Percentiles rank a stretch among this genome's conserved stretches.
Evolutionary conservation across 2,888 invertebrate species (phyloP).

Genomic region (Torymus auratus): DNA sequence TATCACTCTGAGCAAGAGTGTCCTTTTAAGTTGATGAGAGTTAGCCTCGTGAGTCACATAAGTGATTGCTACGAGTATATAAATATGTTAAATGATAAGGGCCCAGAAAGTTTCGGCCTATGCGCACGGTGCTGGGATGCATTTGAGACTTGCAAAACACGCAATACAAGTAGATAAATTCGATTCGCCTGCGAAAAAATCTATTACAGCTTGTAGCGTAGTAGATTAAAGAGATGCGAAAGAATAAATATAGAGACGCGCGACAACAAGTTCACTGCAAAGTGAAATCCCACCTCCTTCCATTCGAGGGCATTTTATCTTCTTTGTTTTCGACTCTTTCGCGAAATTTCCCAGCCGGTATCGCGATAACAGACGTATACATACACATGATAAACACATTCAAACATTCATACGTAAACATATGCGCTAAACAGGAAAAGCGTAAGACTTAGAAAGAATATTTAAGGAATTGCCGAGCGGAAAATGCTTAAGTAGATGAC

Average conservation of each 20-base stretch:
- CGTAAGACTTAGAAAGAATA: slow-evolving; percentile 39
- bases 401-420: no score
- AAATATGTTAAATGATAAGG: slow-evolving; percentile 10
- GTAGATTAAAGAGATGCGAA: neutral
- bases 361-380: neutral
- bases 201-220: slow-evolving; percentile 8
- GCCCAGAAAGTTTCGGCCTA: slow-evolving; percentile 29
- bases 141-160: neutral
- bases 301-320: slow-evolving; percentile 33
- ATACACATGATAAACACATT: neutral
- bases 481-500: slow-evolving; percentile 43
- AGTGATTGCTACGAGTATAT: neutral
- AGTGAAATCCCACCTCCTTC: slow-evolving; percentile 8
- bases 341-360: slow-evolving; percentile 9
- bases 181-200: neutral
- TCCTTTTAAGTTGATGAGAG: neutral
- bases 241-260: neutral
- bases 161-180: neutral
- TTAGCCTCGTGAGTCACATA: neutral
- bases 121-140: neutral
- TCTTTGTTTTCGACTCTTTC: slow-evolving; percentile 8
- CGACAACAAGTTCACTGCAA: neutral
- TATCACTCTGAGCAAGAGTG: neutral
- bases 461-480: slow-evolving; percentile 47
- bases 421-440: neutral